Evolutionary conservation across 2,113 vertebrate genomes (phyloP).

Genomic region (Paratilapia polleni): DNA sequence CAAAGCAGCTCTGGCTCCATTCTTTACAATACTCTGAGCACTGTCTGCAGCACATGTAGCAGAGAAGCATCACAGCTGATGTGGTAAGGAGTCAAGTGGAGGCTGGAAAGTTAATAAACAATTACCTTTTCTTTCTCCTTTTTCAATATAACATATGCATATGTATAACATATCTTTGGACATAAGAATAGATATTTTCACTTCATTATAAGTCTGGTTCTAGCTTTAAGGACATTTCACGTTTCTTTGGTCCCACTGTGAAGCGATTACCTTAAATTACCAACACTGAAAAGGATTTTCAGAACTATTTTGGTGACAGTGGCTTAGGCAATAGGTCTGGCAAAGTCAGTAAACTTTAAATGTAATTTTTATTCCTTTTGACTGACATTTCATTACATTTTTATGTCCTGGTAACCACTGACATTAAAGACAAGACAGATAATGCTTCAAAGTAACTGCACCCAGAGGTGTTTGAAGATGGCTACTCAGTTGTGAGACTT

Average conservation of each 20-base stretch:
- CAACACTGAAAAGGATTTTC: too few relatives aligned
- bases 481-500: neutral
- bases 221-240: rapidly evolving
- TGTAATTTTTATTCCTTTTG: neutral
- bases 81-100: neutral
- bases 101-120: neutral
- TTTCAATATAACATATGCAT: neutral
- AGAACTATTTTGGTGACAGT: too few relatives aligned
- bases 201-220: neutral
- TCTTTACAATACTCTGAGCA: neutral
- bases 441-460: too few relatives aligned
- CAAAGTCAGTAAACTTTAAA: neutral
- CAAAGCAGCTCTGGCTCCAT: neutral
- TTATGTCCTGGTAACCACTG: neutral
- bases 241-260: neutral
- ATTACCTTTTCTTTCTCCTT: neutral
- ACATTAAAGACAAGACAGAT: neutral
- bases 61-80: neutral
- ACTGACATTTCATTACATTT: neutral
- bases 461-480: neutral
- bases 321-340: neutral
- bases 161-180: neutral
- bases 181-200: neutral
- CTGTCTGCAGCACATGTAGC: neutral
- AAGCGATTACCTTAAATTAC: neutral